Conservation (phyloP, 2,888 invertebrate genomes). For the Chrysomela aeneicollis region DNA sequence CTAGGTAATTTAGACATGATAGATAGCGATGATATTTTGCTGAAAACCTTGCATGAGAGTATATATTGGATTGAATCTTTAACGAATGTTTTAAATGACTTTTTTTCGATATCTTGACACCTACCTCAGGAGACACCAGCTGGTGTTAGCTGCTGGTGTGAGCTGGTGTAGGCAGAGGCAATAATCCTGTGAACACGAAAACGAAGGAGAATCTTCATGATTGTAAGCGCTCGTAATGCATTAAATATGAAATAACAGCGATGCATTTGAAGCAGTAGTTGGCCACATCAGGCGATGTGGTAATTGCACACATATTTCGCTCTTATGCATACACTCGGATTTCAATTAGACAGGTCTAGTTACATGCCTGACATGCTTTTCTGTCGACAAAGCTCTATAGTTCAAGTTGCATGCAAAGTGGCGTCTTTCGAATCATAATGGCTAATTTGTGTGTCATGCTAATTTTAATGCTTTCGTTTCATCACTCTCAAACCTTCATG, state of each 20-base stretch:
- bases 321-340: constrained; percentile 8
- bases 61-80: no score
- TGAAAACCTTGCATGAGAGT: no score
- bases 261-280: constrained; percentile 12
- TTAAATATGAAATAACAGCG: constrained; percentile 3
- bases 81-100: no score
- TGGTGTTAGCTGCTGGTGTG: no score
- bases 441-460: not conserved
- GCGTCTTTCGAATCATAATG: not conserved
- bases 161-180: no score
- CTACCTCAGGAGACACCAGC: no score
- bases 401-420: constrained; percentile 1
- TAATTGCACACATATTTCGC: constrained; percentile 15
- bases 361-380: constrained; percentile 10
- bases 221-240: not conserved
- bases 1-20: no score
- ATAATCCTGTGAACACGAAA: no score
- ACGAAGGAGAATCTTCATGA: not conserved
- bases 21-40: no score
- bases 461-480: not conserved
- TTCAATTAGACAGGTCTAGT: constrained; percentile 18
- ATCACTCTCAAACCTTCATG: no score
- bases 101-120: no score
- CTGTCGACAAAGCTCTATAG: not conserved
- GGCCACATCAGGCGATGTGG: constrained; percentile 14